Conservation (phyloP, 2,113 vertebrate species). For the Gnathonemus longibarbis region DNA sequence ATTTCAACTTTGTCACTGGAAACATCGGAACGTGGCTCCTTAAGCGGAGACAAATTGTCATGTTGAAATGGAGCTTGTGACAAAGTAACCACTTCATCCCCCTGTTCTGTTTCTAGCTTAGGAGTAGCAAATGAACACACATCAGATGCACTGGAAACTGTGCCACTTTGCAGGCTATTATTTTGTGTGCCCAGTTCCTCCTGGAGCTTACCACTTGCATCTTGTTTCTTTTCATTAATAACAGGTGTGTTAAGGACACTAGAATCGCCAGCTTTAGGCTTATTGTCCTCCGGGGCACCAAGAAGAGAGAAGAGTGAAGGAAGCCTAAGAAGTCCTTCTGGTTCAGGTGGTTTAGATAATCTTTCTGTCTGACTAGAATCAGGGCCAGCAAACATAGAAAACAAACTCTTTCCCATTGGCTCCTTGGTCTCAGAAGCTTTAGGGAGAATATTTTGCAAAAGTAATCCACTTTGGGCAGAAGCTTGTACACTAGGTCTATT, state of each 20-base stretch:
- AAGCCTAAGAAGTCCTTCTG: constrained; percentile 56
- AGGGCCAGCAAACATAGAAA: constrained; percentile 61
- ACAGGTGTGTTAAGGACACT: constrained; percentile 60
- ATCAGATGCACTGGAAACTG: constrained; percentile 22
- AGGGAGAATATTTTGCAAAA: constrained; percentile 52
- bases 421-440: constrained; percentile 37
- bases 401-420: constrained; percentile 46
- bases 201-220: constrained; percentile 13
- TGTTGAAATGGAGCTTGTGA: constrained; percentile 18
- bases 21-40: constrained; percentile 21
- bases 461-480: constrained; percentile 43
- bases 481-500: constrained; percentile 33
- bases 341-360: constrained; percentile 46
- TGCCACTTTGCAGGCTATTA: not conserved
- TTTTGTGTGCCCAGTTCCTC: constrained; percentile 16
- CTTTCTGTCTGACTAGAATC: constrained; percentile 41
- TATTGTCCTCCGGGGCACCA: constrained; percentile 42
- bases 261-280: constrained; percentile 49
- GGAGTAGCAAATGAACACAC: not conserved
- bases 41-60: not conserved
- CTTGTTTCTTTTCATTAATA: constrained; percentile 58
- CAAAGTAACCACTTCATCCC: not conserved
- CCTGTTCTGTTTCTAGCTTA: constrained; percentile 26
- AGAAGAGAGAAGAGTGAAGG: constrained; percentile 57
- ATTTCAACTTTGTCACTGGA: constrained; percentile 2